Evolutionary conservation across 2,113 vertebrate species (phyloP).

Genomic region (Entomyzon cyanotis): DNA sequence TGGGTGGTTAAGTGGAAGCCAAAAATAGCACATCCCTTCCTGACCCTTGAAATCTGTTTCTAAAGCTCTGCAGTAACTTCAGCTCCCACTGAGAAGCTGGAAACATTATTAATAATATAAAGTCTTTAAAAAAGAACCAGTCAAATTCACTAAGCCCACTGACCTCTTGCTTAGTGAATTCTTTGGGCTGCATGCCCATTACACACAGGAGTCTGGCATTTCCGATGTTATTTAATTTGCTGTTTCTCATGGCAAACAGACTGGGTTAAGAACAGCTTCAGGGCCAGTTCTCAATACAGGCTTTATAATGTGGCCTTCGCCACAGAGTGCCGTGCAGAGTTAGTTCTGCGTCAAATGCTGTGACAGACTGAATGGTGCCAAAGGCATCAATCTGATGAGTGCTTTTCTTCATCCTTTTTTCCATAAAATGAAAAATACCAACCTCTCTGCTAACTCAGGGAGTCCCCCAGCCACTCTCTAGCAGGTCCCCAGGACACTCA

Average conservation of each 20-base stretch:
- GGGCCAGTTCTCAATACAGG: not conserved
- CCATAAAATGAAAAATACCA: not conserved
- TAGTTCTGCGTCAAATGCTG: constrained; percentile 24
- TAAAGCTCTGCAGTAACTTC: not conserved
- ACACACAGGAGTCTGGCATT: rapidly evolving
- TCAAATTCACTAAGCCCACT: not conserved
- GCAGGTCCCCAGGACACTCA: not conserved
- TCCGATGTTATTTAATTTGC: not conserved
- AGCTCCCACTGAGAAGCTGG: not conserved
- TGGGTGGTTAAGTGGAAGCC: not conserved
- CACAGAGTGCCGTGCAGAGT: not conserved
- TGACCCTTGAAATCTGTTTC: not conserved
- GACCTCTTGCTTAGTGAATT: not conserved
- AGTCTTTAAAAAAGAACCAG: not conserved
- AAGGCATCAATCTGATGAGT: not conserved
- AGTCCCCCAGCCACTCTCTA: not conserved
- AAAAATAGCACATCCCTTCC: not conserved
- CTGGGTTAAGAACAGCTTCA: not conserved
- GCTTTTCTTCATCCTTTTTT: not conserved
- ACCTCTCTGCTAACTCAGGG: not conserved
- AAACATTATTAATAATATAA: not conserved
- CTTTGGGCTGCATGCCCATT: not conserved
- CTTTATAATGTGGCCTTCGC: not conserved
- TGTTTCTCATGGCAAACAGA: not conserved
- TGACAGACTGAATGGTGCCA: not conserved